Conservation (phyloP, 2,113 vertebrate genomes). For the Orcinus orca region DNA sequence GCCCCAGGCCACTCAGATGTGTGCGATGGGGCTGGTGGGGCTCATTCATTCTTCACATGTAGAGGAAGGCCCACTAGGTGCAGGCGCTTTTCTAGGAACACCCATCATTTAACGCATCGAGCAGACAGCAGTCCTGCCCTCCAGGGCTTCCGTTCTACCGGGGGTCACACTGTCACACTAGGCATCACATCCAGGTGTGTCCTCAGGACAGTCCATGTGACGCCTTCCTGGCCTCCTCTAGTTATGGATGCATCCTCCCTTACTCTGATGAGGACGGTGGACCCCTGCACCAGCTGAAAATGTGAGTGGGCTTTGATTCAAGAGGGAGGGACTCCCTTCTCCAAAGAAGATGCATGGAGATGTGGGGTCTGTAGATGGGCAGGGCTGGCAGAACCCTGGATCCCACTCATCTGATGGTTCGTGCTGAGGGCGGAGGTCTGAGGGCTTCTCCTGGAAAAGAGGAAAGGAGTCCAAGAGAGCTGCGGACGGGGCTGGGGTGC, state of each 20-base stretch:
- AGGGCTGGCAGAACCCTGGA: background rate
- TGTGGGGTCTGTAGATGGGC: background rate
- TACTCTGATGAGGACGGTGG: too few species aligned
- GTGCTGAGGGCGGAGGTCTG: background rate
- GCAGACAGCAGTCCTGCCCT: background rate
- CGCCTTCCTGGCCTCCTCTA: background rate
- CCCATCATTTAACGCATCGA: accelerated
- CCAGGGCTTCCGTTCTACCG: background rate
- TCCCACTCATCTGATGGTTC: background rate
- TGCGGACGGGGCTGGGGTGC: background rate
- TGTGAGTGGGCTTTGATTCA: background rate
- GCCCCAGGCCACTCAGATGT: background rate
- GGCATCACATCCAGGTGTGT: background rate
- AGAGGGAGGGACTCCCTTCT: background rate
- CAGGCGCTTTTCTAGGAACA: background rate
- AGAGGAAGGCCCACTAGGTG: background rate
- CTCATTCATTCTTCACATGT: background rate
- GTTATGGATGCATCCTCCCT: background rate
- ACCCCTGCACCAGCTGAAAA: background rate
- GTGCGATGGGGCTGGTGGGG: background rate
- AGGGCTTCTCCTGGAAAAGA: background rate
- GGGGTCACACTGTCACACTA: background rate
- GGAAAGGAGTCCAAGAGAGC: background rate
- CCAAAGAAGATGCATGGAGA: background rate
- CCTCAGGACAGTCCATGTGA: background rate